These are phyloP conservation scores for Philaethria dido DNA, from an alignment of 2,888 invertebrate species.

Conservation along the genomic window DNA sequence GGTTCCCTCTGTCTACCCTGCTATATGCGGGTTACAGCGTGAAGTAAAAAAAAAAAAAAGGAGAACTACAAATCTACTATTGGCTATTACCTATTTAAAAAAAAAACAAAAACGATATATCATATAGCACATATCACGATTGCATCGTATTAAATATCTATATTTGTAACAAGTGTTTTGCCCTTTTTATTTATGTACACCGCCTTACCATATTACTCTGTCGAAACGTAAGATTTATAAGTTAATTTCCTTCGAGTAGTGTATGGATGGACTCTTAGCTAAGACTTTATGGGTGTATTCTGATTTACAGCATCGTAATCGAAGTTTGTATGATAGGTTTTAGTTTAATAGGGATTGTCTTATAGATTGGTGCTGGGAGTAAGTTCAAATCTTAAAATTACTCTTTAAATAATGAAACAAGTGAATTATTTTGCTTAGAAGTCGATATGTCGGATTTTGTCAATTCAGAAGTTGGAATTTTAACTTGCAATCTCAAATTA, in stretches of 20 bases:
- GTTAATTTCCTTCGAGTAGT: constrained; percentile 50
- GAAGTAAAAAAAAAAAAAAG: no score
- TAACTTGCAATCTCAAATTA: no score
- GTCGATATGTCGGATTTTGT: no score
- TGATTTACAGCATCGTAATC: constrained; percentile 48
- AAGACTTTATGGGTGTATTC: constrained; percentile 45
- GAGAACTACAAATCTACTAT: not conserved
- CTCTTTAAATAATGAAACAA: no score
- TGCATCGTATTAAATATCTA: constrained; percentile 2
- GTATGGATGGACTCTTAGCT: constrained; percentile 43
- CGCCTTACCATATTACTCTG: constrained; percentile 41
- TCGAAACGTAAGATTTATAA: constrained; percentile 52
- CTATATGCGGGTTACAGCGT: no score
- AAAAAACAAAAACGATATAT: not conserved
- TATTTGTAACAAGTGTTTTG: not conserved
- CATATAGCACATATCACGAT: constrained; percentile 6
- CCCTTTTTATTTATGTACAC: constrained; percentile 8
- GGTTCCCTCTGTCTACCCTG: no score
- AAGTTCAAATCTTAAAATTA: not conserved
- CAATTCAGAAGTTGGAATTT: no score
- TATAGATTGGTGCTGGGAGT: not conserved
- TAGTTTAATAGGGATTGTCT: constrained; percentile 14
- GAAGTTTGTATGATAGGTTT: constrained; percentile 44
- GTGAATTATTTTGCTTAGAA: no score
- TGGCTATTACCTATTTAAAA: not conserved